Conservation (phyloP, 2,888 invertebrate genomes). For the Eupeodes luniger region DNA sequence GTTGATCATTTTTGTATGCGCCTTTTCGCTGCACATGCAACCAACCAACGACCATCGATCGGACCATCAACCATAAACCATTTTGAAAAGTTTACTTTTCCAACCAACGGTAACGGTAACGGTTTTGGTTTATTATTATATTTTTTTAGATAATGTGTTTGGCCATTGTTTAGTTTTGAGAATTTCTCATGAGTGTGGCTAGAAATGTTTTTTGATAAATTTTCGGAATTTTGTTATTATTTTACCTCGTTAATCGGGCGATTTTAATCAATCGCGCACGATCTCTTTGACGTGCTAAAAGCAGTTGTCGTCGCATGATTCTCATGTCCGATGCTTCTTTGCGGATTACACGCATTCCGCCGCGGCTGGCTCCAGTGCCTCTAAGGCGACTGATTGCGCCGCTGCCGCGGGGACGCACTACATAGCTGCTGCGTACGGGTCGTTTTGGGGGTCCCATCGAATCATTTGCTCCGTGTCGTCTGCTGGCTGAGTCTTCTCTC, state of each 20-base stretch:
- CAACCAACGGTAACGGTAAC: conserved; percentile 40
- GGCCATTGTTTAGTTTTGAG: conserved; percentile 45
- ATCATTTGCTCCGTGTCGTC: conserved; percentile 78
- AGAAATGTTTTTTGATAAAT: conserved; percentile 75
- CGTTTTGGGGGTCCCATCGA: conserved; percentile 84
- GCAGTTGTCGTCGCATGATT: conserved; percentile 83
- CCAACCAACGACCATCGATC: background rate
- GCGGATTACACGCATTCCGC: conserved; percentile 81
- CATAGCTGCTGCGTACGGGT: conserved; percentile 81
- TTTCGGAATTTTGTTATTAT: conserved; percentile 73
- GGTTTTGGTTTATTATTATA: conserved; percentile 34
- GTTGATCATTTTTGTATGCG: conserved; percentile 36
- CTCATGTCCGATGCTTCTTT: conserved; percentile 82
- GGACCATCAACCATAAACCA: conserved; percentile 47
- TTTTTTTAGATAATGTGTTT: conserved; percentile 31
- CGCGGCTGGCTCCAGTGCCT: conserved; percentile 78
- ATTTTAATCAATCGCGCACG: conserved; percentile 83
- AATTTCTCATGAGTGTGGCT: conserved; percentile 53
- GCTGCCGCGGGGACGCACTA: conserved; percentile 81
- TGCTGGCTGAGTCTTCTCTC: conserved; percentile 76
- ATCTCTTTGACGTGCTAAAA: conserved; percentile 83
- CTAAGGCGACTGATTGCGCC: conserved; percentile 80
- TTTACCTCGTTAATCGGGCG: conserved; percentile 84
- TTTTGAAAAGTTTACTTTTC: conserved; percentile 40
- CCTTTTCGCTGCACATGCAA: conserved; percentile 50